Evolutionary conservation across 1,140 invertebrate species (phyloP).

Genomic region (Lordiphosa collinella): DNA sequence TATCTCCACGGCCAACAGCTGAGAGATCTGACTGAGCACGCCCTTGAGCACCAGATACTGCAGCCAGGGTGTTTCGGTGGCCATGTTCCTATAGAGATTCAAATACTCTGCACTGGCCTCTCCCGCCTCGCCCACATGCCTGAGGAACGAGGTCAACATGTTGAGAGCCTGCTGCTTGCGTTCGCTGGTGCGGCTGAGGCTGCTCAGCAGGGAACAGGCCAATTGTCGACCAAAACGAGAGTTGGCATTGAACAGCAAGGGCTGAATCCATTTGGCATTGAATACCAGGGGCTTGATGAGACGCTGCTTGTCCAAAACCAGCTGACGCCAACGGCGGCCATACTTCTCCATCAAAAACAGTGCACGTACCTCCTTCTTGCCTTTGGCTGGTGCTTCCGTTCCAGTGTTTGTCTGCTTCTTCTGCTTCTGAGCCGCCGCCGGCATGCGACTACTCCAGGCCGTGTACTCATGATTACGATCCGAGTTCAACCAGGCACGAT

Average conservation of each 20-base stretch:
- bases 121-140: conserved; percentile 90
- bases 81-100: conserved; percentile 90
- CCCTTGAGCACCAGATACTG: conserved; percentile 94
- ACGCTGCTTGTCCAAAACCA: conserved; percentile 57
- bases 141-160: conserved; percentile 92
- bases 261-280: conserved; percentile 89
- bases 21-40: conserved; percentile 90
- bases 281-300: conserved; percentile 57
- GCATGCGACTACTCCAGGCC: conserved; percentile 83
- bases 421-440: conserved; percentile 12
- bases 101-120: conserved; percentile 96
- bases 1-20: conserved; percentile 93
- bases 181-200: conserved; percentile 83
- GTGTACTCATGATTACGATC: conserved; percentile 86
- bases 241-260: conserved; percentile 94
- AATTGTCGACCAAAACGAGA: conserved; percentile 93
- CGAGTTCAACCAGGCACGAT: conserved; percentile 88
- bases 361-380: conserved; percentile 76
- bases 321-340: conserved; percentile 82
- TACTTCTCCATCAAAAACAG: conserved; percentile 90
- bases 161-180: conserved; percentile 85
- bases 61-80: conserved; percentile 92
- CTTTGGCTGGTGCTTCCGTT: conserved; percentile 5
- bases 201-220: conserved; percentile 93
- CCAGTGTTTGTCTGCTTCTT: neutral